Percentiles rank a stretch among this genome's conserved stretches.
Conservation (phyloP, 2,888 invertebrate species). For the Cataglyphis altisquamis region DNA sequence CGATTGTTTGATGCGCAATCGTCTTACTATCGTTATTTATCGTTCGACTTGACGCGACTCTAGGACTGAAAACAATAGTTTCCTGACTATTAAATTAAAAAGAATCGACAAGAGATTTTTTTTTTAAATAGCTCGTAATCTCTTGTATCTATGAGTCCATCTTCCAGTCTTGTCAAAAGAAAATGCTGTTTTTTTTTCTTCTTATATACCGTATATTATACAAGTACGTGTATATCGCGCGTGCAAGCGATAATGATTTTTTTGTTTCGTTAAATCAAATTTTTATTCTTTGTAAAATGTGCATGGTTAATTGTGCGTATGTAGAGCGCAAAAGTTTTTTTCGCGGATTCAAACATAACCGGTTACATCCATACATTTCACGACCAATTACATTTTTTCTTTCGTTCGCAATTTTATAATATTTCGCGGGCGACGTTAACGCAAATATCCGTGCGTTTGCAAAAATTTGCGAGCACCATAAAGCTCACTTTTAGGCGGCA, state of each 20-base stretch:
- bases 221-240: neutral
- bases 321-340: neutral
- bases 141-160: slow-evolving; percentile 41
- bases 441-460: slow-evolving; percentile 38
- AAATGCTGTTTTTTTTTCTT: neutral
- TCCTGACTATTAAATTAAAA: neutral
- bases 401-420: slow-evolving; percentile 5
- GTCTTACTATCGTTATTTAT: neutral
- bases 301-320: neutral
- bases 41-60: neutral
- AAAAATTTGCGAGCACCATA: slow-evolving; percentile 37
- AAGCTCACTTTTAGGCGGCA: slow-evolving; percentile 39
- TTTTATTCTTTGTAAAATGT: slow-evolving; percentile 25
- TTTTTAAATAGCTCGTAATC: slow-evolving; percentile 46
- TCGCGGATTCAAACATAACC: slow-evolving; percentile 24
- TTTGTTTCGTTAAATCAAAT: neutral
- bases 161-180: slow-evolving; percentile 1
- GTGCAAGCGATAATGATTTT: neutral
- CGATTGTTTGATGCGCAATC: neutral
- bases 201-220: neutral
- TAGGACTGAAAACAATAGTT: neutral
- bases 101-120: neutral
- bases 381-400: slow-evolving; percentile 30
- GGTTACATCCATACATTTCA: slow-evolving; percentile 28
- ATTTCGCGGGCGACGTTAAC: slow-evolving; percentile 25